Conservation (phyloP, 2,888 invertebrate species). For the Hanleya hanleyi region DNA sequence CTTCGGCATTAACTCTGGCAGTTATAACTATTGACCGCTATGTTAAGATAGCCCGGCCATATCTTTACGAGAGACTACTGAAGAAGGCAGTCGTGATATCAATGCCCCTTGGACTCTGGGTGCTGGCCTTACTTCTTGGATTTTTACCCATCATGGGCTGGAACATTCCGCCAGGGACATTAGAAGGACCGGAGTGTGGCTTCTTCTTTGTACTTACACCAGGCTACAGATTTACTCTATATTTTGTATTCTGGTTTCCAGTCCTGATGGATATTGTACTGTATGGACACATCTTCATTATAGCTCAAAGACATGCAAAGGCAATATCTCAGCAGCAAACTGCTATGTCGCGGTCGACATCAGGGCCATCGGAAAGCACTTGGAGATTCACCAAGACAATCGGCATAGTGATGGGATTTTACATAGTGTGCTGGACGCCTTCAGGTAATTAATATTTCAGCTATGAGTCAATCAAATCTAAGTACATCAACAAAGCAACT, state of each 20-base stretch:
- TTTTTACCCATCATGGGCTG: constrained; percentile 45
- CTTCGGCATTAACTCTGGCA: constrained; percentile 42
- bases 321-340: constrained; percentile 36
- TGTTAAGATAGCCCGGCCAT: constrained; percentile 45
- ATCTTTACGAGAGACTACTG: constrained; percentile 40
- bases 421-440: constrained; percentile 49
- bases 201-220: constrained; percentile 42
- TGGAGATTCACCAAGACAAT: constrained; percentile 52
- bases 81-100: constrained; percentile 32
- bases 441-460: too few relatives aligned
- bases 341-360: background rate
- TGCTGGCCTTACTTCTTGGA: constrained; percentile 37
- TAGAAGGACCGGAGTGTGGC: constrained; percentile 35
- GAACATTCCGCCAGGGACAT: too few relatives aligned
- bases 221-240: constrained; percentile 35
- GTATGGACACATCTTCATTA: constrained; percentile 43
- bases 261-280: constrained; percentile 42
- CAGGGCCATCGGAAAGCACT: constrained; percentile 22
- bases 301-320: constrained; percentile 39
- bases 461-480: too few relatives aligned
- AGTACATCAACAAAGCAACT: too few relatives aligned
- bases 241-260: constrained; percentile 42
- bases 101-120: constrained; percentile 39
- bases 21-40: constrained; percentile 47
- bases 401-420: constrained; percentile 45